Base-by-base conservation (phyloP, 2,797 vertebrate species). In the Poecile montanus region DNA sequence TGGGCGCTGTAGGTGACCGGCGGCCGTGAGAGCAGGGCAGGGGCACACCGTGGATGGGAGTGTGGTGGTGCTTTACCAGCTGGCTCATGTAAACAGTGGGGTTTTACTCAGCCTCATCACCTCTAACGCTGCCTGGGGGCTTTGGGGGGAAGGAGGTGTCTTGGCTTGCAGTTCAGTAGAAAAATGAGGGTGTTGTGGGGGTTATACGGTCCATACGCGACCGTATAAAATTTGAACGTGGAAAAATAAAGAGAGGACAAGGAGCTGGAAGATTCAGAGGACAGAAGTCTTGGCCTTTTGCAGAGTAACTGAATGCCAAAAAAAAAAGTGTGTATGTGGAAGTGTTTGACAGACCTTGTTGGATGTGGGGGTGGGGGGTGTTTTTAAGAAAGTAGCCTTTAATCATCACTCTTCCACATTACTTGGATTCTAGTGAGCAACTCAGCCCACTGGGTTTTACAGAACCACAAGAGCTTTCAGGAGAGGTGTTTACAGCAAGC, bases 331-430 rank as follows among this genome's bases (percentile, higher is more conserved):
- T 27, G 5, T 36, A 12, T 11, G 11, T 32, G 48, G 36, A 92
- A 81, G 32, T 38, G 25, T 91, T 82, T 89, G 72, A 61, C 32
- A 93, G 87, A 82, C n/a, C 78, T 53, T 40, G 80, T 51, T n/a
- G 27, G 40, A 78, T 78, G 30, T 53, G n/a, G 56, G 53, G 32
- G 18, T 89, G 62, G 23, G 54, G 57, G n/a, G 30, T 89, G 58
- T 76, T 96, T 96, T 92, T 94, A 92, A 95, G 92, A 75, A 96
- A 95, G 95, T 95, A 91, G 75, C 96, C 85, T 88, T 84, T 76
- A 92, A 80, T 87, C 57, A 73, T 78, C 42, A 12, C 40, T 93
- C 77, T 86, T 93, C 93, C 93, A 81, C 93, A 71, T 93, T 86
- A 54, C 88, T 85, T 61, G 71, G 57, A 56, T 93, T 61, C 67